Base-by-base conservation (phyloP, 2,888 invertebrate genomes). In the Oscheius sp. region DNA sequence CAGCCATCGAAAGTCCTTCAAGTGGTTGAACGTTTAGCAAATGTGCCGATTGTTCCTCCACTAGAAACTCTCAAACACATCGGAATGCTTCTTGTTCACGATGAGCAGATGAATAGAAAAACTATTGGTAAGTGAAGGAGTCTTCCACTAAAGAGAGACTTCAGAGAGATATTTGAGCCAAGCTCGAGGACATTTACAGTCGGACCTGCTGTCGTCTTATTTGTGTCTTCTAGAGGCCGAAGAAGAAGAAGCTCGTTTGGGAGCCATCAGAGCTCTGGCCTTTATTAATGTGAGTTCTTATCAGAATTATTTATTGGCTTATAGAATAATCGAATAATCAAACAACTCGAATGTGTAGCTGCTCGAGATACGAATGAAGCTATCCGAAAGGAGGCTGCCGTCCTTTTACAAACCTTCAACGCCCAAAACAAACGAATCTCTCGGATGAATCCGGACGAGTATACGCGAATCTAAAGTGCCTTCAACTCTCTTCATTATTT, bases 41-140 rank as follows among this genome's bases (percentile, higher is more conserved):
- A 75, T 34, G 83, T 86, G n/a, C 85, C 86, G n/a, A 75, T 86
- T 6, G 83, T 82, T 0, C 86, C 86, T 12, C 85, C 86, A 6
- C 55, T 84, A 31, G 84, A 86, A 31, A 82, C 83, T 6, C 72
- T 86, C n/a, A 74, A 82, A 10, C 79, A 81, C 65, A 70, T 85
- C 31, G 84, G 75, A 3, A 70, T 81, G 8, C 68, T 83, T 1
- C 65, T 85, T 17, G 61, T 75, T 20, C 58, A 67, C 37, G 78
- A 72, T 3, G 74, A 80, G 15, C 58, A 46, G 6, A 52, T 65
- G 52, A 68, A 73, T 23, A 53, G 61, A 0, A 33, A 52, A 15
- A 75, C 73, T 42, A 71, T 76, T 45, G 76, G 73, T 73, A 6
- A 45, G 69, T 48, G 12, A 12, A 20, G 3, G 20, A 4, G 20